Evolutionary conservation across 1,140 invertebrate species (phyloP).

Genomic region (Dysdera silvatica): DNA sequence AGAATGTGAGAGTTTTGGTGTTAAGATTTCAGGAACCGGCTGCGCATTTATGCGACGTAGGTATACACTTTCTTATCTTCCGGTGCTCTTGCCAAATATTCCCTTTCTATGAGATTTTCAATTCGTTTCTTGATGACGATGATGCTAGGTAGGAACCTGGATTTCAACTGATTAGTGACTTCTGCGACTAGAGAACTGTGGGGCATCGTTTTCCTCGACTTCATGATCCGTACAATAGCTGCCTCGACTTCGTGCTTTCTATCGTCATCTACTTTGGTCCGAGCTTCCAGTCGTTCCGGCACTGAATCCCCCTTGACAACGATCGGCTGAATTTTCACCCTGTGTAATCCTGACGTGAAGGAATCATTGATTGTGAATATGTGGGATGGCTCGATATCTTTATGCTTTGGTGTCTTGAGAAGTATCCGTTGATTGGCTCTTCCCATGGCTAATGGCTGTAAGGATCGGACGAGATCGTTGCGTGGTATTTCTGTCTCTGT

Average conservation of each 20-base stretch:
- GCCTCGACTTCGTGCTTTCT: conserved; percentile 99
- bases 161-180: conserved; percentile 90
- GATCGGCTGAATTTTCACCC: conserved; percentile 61
- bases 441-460: conserved; percentile 94
- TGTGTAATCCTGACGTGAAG: conserved; percentile 93
- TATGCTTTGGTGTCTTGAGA: conserved; percentile 84
- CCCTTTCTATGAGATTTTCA: conserved; percentile 95
- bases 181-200: conserved; percentile 92
- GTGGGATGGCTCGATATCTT: conserved; percentile 89
- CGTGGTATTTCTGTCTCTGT: conserved; percentile 97
- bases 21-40: too few species aligned
- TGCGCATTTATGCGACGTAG: too few species aligned
- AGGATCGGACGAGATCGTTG: conserved; percentile 82
- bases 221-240: conserved; percentile 99
- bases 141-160: conserved; percentile 91
- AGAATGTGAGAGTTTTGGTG: too few species aligned
- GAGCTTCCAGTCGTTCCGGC: conserved; percentile 88
- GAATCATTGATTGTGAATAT: conserved; percentile 93
- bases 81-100: conserved; percentile 91
- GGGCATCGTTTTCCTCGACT: conserved; percentile 88
- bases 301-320: too few species aligned
- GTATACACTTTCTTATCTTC: conserved; percentile 62
- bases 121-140: conserved; percentile 98
- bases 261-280: conserved; percentile 96
- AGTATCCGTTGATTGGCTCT: conserved; percentile 91